Conservation (phyloP, 2,113 vertebrate species). For the Reinhardtius hippoglossoides region DNA sequence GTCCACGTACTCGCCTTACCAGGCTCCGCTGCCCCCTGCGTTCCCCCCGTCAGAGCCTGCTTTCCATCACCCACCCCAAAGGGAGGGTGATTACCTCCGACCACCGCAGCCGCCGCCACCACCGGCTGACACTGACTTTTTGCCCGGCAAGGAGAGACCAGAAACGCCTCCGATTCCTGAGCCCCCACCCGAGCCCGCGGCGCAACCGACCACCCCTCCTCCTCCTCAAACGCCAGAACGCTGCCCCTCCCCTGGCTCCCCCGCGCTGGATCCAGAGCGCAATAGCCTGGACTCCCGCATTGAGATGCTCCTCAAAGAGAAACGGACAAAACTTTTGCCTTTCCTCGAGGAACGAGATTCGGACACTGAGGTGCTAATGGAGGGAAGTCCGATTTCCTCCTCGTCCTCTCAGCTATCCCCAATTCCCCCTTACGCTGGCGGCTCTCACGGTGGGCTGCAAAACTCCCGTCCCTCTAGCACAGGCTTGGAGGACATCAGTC, state of each 20-base stretch:
- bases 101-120: constrained; percentile 79
- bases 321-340: constrained; percentile 93
- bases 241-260: constrained; percentile 90
- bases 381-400: constrained; percentile 96
- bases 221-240: constrained; percentile 86
- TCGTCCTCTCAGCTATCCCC: constrained; percentile 97
- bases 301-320: constrained; percentile 98
- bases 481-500: constrained; percentile 96
- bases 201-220: constrained; percentile 82
- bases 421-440: constrained; percentile 82
- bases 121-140: constrained; percentile 77
- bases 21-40: constrained; percentile 84
- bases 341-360: constrained; percentile 93
- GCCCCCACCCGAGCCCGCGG: constrained; percentile 83
- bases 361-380: constrained; percentile 92
- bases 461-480: constrained; percentile 91
- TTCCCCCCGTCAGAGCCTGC: constrained; percentile 87
- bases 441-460: constrained; percentile 83
- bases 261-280: constrained; percentile 88
- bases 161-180: constrained; percentile 89
- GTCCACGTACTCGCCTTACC: constrained; percentile 91
- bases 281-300: constrained; percentile 98
- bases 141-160: constrained; percentile 86
- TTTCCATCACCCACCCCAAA: constrained; percentile 83
- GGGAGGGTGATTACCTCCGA: constrained; percentile 88